These are phyloP conservation scores for Streblospio benedicti DNA, from an alignment of 1,140 invertebrate species.

Conservation along the genomic window DNA sequence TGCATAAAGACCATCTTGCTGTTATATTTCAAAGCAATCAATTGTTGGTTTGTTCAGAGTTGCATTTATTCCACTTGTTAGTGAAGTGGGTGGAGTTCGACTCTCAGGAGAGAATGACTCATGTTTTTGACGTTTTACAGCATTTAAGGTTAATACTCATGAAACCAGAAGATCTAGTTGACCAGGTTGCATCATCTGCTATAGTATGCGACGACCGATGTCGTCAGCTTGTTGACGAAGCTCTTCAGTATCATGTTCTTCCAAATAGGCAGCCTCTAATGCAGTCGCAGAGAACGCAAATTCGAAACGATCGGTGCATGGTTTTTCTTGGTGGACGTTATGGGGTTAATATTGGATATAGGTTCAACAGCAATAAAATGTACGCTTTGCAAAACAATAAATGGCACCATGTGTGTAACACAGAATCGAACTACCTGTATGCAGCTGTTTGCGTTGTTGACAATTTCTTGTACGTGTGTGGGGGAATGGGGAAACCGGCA, in stretches of 20 bases:
- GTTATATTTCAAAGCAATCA: not conserved
- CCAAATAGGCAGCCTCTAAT: not conserved
- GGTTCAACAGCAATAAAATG: conserved; percentile 6
- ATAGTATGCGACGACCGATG: not conserved
- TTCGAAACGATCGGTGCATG: conserved; percentile 1
- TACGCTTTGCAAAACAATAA: not conserved
- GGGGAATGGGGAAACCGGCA: conserved; percentile 1
- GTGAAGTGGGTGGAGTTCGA: not conserved
- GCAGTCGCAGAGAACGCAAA: not conserved
- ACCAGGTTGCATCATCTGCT: not conserved
- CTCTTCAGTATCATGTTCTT: conserved; percentile 1
- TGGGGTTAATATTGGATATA: conserved; percentile 3
- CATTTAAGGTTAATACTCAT: not conserved
- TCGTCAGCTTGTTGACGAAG: not conserved
- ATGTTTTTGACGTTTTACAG: not conserved
- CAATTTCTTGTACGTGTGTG: conserved; percentile 9
- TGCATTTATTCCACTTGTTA: not conserved
- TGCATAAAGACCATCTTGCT: not conserved
- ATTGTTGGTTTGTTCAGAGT: not conserved
- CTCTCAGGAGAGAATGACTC: not conserved
- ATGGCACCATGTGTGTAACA: not conserved
- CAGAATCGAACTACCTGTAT: not conserved
- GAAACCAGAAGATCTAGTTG: conserved; percentile 1
- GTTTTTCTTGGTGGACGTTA: not conserved
- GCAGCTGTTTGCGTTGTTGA: conserved; percentile 4